Base-by-base conservation (phyloP, 2,797 vertebrate genomes). In the Fistularia commersonii region DNA sequence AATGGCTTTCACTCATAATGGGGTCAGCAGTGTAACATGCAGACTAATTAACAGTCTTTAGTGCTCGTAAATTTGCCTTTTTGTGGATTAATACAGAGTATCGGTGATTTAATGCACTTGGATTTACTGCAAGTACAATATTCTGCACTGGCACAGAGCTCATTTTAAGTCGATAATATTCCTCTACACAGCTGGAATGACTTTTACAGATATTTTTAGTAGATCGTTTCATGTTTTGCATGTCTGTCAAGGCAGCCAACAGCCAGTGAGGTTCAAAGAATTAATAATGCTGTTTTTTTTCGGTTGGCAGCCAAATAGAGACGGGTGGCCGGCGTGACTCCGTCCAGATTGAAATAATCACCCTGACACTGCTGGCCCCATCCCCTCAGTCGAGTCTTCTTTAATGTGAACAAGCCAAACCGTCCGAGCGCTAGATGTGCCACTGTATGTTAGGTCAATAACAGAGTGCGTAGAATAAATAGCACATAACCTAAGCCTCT, bases 11-110 rank as follows among this genome's bases (percentile, higher is more conserved):
- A 54, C 71, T 69, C 52, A 70, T 43, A 7, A 61, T 69, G 81
- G 86, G 84, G 87, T 82, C 82, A 89, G 79, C 63, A 82, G 88
- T 75, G 81, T 79, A 12, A 47, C 59, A 53, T n/a, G 48, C 15
- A 45, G 31, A 54, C 33, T 14, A 8, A 50, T 54, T 12, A 32
- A 12, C n/a, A 39, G 2, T n/a, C 10, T 41, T n/a, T 32, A 6
- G 8, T 41, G 15, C 12, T 6, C 1, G 41, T 33, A 7, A 2
- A 6, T 40, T 57, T 43, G 39, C 57, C 36, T n/a, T n/a, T 47
- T 14, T 3, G 13, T 33, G 38, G 49, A 11, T 9, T 23, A 5
- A 57, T 46, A 7, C 32, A 35, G 4, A 52, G 23, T 41, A 49
- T 35, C 8, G 8, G n/a, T n/a, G n/a, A n/a, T n/a, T n/a, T n/a